phyloP scores from a whole-genome alignment of 1,140 invertebrate species.

The Nylanderia fulva region DNA sequence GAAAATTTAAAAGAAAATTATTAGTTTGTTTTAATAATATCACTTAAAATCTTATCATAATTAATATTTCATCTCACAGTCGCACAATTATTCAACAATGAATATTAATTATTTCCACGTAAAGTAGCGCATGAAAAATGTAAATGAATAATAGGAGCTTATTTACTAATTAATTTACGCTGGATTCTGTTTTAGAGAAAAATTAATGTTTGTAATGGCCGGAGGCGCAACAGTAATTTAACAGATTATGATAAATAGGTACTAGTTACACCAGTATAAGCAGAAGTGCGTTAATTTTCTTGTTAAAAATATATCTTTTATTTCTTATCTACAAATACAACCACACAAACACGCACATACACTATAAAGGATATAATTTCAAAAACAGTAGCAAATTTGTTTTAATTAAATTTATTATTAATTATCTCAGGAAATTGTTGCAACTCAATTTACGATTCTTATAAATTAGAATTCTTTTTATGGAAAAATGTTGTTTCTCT shows the following conservation, averaged over 20 bases:
- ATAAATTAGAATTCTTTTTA: constrained; percentile 8
- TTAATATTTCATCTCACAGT: constrained; percentile 4
- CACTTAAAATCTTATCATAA: background rate
- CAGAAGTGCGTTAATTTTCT: background rate
- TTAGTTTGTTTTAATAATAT: background rate
- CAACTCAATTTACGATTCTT: constrained; percentile 3
- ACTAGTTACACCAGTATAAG: background rate
- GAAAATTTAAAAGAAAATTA: background rate
- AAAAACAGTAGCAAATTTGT: background rate
- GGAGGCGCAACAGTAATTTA: constrained; percentile 31
- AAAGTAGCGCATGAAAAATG: constrained; percentile 17
- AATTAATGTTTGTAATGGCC: constrained; percentile 31
- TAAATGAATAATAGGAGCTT: constrained; percentile 26
- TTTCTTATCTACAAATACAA: background rate
- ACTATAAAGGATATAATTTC: background rate
- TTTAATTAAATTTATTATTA: constrained; percentile 2
- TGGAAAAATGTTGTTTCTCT: constrained; percentile 28
- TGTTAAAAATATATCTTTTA: constrained; percentile 30
- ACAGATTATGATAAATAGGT: constrained; percentile 48
- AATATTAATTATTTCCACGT: constrained; percentile 41
- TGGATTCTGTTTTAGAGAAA: background rate
- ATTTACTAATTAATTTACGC: constrained; percentile 45
- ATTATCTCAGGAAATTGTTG: background rate
- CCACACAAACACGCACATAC: too few relatives aligned
- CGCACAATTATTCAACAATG: constrained; percentile 13